phyloP scores from a whole-genome alignment of 2,797 vertebrate species.

The Cyprinella venusta region DNA sequence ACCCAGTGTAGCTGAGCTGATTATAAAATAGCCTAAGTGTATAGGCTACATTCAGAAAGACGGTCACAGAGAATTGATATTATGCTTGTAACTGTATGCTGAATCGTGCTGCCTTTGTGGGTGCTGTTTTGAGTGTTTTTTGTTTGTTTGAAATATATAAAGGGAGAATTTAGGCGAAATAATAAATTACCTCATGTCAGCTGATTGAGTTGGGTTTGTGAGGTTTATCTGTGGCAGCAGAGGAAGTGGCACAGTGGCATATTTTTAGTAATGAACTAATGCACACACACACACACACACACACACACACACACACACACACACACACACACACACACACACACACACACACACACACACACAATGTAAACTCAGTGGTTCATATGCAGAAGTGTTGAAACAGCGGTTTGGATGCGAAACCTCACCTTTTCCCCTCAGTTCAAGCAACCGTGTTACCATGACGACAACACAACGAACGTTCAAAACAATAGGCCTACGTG shows the following conservation, averaged over 20 bases:
- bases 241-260: conserved; percentile 14
- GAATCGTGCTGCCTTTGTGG: neutral
- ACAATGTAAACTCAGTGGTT: neutral
- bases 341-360: neutral
- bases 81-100: no score
- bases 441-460: neutral
- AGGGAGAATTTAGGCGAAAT: neutral
- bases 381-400: neutral
- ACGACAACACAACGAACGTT: neutral
- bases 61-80: neutral
- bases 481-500: neutral
- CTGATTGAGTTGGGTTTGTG: neutral
- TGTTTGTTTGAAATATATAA: neutral
- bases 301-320: neutral
- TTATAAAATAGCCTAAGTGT: neutral
- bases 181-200: neutral
- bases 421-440: neutral
- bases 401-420: conserved; percentile 51
- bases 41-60: neutral
- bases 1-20: neutral
- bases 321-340: neutral
- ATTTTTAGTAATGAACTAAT: neutral
- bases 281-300: neutral
- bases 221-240: neutral
- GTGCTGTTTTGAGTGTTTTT: neutral